phyloP scores from a whole-genome alignment of 2,113 vertebrate species.

The Hypomesus transpacificus region DNA sequence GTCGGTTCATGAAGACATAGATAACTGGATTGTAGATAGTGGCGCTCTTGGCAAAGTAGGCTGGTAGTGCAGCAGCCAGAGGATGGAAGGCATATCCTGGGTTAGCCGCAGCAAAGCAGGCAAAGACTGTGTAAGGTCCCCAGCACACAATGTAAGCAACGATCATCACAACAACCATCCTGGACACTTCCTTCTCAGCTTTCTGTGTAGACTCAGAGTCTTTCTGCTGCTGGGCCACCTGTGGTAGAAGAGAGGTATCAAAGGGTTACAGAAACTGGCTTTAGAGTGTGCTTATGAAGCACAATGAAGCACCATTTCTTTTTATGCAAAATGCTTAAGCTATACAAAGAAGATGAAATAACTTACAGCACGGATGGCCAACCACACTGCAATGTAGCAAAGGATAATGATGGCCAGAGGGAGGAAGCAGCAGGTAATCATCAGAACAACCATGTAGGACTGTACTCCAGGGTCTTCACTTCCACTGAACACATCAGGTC shows the following conservation, averaged over 20 bases:
- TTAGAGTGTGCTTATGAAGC: background rate
- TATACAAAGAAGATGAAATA: background rate
- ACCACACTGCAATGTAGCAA: constrained; percentile 82
- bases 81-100: constrained; percentile 86
- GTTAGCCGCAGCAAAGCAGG: constrained; percentile 78
- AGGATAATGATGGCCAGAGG: constrained; percentile 77
- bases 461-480: constrained; percentile 77
- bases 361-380: constrained; percentile 80
- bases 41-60: constrained; percentile 88
- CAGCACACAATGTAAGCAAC: constrained; percentile 76
- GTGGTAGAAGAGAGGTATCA: constrained; percentile 11
- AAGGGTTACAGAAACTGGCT: too few species aligned
- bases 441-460: constrained; percentile 83
- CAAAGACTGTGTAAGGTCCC: constrained; percentile 83
- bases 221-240: constrained; percentile 87
- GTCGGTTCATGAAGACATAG: constrained; percentile 90
- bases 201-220: constrained; percentile 90
- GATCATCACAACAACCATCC: constrained; percentile 88
- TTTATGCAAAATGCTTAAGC: too few species aligned
- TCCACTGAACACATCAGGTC: constrained; percentile 88
- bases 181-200: constrained; percentile 84
- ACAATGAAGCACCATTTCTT: too few species aligned
- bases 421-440: constrained; percentile 78
- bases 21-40: constrained; percentile 90
- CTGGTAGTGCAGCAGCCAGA: constrained; percentile 78